Conservation (phyloP, 92 coral and sea anemone genomes). For the Porites evermanni region DNA sequence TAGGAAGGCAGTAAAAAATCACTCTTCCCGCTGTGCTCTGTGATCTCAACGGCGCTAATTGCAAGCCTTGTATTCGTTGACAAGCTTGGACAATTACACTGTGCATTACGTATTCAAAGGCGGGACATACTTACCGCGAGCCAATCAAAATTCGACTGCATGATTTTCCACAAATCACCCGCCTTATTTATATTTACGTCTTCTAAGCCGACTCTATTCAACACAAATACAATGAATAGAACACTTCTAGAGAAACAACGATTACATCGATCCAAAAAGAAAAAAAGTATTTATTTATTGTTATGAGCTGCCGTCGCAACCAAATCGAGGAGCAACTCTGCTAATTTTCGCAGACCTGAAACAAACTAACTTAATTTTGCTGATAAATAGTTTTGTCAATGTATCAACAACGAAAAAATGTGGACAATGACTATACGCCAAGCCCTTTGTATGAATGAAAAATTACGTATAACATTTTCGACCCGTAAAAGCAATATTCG, state of each 20-base stretch:
- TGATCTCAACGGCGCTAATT: conserved; percentile 69
- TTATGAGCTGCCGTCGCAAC: not conserved
- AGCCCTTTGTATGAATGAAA: conserved; percentile 31
- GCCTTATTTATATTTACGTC: conserved; percentile 36
- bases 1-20: conserved; percentile 73
- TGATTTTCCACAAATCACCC: conserved; percentile 65
- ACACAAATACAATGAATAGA: not conserved
- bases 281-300: not conserved
- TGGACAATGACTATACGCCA: conserved; percentile 27
- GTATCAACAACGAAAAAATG: conserved; percentile 35
- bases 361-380: conserved; percentile 40
- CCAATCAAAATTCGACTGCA: conserved; percentile 54
- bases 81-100: conserved; percentile 66
- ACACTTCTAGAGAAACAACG: not conserved
- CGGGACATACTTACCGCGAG: conserved; percentile 52
- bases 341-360: conserved; percentile 13
- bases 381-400: conserved; percentile 36
- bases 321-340: conserved; percentile 13
- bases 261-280: not conserved
- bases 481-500: conserved; percentile 18
- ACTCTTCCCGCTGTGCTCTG: conserved; percentile 70
- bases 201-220: not conserved
- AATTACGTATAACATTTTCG: not conserved
- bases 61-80: conserved; percentile 72
- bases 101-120: conserved; percentile 69